Percentiles rank a stretch among this genome's conserved stretches.
Evolutionary conservation across 2,888 invertebrate genomes (phyloP).

Genomic region (Drosophila prostipennis): DNA sequence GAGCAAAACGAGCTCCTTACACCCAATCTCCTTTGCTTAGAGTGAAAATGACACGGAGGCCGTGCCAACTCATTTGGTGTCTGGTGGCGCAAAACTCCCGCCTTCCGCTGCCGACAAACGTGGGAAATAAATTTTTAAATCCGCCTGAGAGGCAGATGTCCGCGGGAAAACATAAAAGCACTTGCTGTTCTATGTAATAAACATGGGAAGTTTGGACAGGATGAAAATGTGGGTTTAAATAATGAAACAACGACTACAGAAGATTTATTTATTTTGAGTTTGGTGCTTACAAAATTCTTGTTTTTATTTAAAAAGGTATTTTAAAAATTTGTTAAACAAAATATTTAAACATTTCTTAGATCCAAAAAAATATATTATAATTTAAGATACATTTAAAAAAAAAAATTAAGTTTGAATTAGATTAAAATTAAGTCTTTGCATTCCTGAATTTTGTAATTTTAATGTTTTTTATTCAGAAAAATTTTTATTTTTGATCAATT

Average conservation of each 20-base stretch:
- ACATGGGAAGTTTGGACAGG: background rate
- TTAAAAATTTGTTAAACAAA: too few relatives aligned
- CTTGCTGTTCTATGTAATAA: background rate
- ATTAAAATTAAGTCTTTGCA: too few relatives aligned
- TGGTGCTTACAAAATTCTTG: too few relatives aligned
- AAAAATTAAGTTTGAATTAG: too few relatives aligned
- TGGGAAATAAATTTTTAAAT: constrained; percentile 66
- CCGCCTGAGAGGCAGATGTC: constrained; percentile 24
- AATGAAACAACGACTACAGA: background rate
- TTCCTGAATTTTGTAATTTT: too few relatives aligned
- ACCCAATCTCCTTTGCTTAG: constrained; percentile 6
- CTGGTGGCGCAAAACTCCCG: constrained; percentile 52
- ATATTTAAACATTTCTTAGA: too few relatives aligned
- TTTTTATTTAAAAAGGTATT: too few relatives aligned
- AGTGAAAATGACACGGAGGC: constrained; percentile 47
- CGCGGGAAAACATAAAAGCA: constrained; percentile 10
- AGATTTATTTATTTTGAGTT: background rate
- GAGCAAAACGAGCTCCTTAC: constrained; percentile 6
- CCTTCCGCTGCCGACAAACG: constrained; percentile 43
- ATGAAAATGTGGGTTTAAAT: background rate
- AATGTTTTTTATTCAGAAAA: too few relatives aligned
- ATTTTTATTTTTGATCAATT: too few relatives aligned
- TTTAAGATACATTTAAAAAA: too few relatives aligned
- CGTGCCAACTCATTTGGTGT: constrained; percentile 66
- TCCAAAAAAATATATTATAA: too few relatives aligned